Percentiles rank a stretch among this genome's conserved stretches.
These are phyloP conservation scores for Myotis vivesi DNA, from an alignment of 2,797 vertebrate species.

Conservation along the genomic window DNA sequence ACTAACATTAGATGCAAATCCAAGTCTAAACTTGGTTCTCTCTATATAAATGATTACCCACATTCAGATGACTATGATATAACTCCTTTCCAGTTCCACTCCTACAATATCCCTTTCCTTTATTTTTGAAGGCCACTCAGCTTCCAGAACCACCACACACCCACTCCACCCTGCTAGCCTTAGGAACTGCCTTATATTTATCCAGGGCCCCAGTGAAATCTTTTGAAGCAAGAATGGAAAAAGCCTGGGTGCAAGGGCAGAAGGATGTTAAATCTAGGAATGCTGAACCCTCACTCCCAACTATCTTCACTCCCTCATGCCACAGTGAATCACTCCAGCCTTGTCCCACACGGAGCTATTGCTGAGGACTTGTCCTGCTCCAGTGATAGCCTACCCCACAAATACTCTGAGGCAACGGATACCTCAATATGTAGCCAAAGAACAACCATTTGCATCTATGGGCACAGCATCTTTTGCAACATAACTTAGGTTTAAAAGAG, in stretches of 20 bases:
- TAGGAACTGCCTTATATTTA: neutral
- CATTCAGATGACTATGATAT: neutral
- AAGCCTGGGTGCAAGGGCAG: neutral
- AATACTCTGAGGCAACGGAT: neutral
- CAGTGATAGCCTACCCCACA: neutral
- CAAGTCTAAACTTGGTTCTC: neutral
- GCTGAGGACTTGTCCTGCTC: neutral
- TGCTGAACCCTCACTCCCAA: neutral
- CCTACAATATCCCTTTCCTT: neutral
- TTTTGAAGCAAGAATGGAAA: neutral
- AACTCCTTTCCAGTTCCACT: neutral
- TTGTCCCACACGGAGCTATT: too few species aligned
- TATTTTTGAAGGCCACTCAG: neutral
- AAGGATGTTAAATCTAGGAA: neutral
- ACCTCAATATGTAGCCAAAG: neutral
- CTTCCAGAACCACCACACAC: neutral
- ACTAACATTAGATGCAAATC: neutral
- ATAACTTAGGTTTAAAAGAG: neutral
- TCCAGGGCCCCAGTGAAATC: neutral
- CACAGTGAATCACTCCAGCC: neutral
- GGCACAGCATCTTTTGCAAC: neutral
- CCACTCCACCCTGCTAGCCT: neutral
- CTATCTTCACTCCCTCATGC: neutral
- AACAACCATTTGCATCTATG: neutral
- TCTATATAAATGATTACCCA: neutral